phyloP scores from a whole-genome alignment of 2,113 vertebrate species.

The Malurus cyaneus region DNA sequence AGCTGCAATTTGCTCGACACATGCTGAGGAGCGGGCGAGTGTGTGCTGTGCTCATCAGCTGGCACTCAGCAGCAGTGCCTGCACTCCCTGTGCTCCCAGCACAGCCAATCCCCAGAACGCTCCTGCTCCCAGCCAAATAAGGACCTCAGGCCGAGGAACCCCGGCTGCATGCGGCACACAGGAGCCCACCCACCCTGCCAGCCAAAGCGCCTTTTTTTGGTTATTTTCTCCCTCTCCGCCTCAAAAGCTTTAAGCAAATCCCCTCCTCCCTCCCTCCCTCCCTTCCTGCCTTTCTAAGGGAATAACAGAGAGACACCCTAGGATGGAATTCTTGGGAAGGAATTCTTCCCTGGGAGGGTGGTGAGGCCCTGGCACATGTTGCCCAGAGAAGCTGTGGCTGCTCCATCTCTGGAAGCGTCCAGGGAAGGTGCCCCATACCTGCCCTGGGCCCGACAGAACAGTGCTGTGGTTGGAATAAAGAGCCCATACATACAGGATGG shows the following conservation, averaged over 20 bases:
- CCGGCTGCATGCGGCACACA: not conserved
- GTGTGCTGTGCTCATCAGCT: not conserved
- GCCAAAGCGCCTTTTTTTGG: not conserved
- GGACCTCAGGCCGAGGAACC: not conserved
- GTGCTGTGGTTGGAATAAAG: not conserved
- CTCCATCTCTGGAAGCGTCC: not conserved
- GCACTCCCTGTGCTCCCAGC: not conserved
- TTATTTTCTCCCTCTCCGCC: not conserved
- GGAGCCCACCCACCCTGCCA: not conserved
- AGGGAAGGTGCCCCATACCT: no score
- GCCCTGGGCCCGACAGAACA: not conserved
- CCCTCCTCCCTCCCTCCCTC: not conserved
- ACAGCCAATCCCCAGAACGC: slow-evolving; percentile 5
- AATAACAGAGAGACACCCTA: not conserved
- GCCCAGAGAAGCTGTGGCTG: not conserved
- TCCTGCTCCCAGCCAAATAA: slow-evolving; percentile 51
- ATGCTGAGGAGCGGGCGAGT: not conserved
- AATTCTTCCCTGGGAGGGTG: not conserved
- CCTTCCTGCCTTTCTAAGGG: not conserved
- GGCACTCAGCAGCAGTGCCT: not conserved
- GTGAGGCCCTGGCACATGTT: not conserved
- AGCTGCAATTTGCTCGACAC: slow-evolving; percentile 5
- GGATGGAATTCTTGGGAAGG: not conserved
- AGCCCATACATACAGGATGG: not conserved
- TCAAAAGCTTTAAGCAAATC: not conserved